Evolutionary conservation across 2,797 vertebrate genomes (phyloP), one percentile per base, ranked within the genome.

Genomic region (Coendou prehensilis): DNA sequence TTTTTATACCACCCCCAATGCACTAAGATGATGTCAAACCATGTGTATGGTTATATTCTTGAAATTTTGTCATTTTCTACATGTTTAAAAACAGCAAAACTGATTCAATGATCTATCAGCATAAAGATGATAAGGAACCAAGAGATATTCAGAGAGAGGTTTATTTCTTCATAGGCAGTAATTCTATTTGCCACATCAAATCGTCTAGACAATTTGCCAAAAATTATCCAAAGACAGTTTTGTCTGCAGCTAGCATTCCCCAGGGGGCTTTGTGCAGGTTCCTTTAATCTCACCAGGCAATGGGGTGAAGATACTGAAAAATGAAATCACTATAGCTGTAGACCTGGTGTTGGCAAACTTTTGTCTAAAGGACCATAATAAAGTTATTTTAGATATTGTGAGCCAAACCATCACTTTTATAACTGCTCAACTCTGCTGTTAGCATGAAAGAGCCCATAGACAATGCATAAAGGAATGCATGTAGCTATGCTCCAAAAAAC

Each of bases 361-460:
- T 78, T 76, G 57, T 89, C 28, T 78, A 26, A 84, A 91, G 8
- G 18, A 15, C 33, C 18, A 87, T 52, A 52, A 45, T 79, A 23
- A 93, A 85, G 79, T 63, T 83, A 87, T 56, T 93, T 78, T 82
- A 92, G 56, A 15, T 47, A 80, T 69, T 88, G 9, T 17, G 23
- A 14, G 23, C 4, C 5, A 52, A 30, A 93, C 13, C 9, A 30
- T n/a, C 2, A 67, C 57, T 83, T 10, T 50, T 23, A 17, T 4
- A 61, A 75, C 23, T 73, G 28, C 33, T 89, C 14, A 37, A 23
- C 0, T 84, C 33, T 30, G 20, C 22, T 30, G 30, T 71, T 93
- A 61, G 9, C 28, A 54, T 73, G 50, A 87, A 88, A 80, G 28
- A 87, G 76, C 2, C 20, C n/a, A 63, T 1, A 89, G 69, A 95